A percentile compares a stretch with the other conserved stretches of the same genome.
phyloP scores from a whole-genome alignment of 2,113 vertebrate genomes.

The Catharus fuscescens region DNA sequence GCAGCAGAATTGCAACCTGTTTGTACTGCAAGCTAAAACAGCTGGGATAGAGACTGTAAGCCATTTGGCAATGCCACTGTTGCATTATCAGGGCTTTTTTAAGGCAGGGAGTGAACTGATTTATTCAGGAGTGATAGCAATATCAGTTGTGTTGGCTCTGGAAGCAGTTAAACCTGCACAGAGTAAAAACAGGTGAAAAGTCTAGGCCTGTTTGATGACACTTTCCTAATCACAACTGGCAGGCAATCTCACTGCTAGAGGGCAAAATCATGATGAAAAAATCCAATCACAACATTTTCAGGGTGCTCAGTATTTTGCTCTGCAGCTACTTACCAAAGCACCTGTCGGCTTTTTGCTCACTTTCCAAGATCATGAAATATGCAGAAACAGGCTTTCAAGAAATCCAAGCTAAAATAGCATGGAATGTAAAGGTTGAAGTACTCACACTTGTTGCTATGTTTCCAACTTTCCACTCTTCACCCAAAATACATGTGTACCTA shows the following conservation, averaged over 20 bases:
- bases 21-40: not conserved
- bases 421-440: not conserved
- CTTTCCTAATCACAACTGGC: not conserved
- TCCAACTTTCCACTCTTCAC: not conserved
- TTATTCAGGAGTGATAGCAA: not conserved
- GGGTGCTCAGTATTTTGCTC: not conserved
- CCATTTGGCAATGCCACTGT: not conserved
- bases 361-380: not conserved
- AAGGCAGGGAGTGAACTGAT: not conserved
- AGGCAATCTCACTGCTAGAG: not conserved
- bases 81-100: not conserved
- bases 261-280: not conserved
- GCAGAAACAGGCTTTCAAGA: not conserved
- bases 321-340: not conserved
- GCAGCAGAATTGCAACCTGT: not conserved
- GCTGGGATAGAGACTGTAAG: not conserved
- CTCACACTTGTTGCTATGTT: not conserved
- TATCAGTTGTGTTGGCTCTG: not conserved
- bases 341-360: not conserved
- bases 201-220: not conserved
- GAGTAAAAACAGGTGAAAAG: not conserved
- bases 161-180: constrained; percentile 32
- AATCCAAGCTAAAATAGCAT: not conserved
- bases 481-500: not conserved
- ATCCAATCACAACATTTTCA: not conserved